Percentiles rank a stretch among this genome's conserved stretches.
phyloP scores from a whole-genome alignment of 2,797 vertebrate genomes.

The Neosilurus mollespiculum region DNA sequence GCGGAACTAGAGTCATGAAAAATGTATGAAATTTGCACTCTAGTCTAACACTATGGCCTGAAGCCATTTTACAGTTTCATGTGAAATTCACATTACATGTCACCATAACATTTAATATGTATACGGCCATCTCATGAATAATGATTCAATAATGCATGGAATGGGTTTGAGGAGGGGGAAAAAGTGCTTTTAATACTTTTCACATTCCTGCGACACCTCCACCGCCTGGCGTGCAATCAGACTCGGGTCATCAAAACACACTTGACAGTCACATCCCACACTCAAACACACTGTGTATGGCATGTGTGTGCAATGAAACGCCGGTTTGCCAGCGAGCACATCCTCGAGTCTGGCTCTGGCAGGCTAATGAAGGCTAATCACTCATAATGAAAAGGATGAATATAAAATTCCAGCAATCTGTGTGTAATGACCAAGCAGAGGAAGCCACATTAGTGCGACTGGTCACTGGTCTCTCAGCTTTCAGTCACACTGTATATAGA shows the following conservation, averaged over 20 bases:
- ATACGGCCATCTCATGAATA: slow-evolving; percentile 36
- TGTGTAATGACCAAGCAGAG: slow-evolving; percentile 27
- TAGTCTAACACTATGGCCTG: slow-evolving; percentile 17
- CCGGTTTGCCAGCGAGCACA: neutral
- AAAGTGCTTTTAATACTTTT: slow-evolving; percentile 39
- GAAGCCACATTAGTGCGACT: slow-evolving; percentile 7
- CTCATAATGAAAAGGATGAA: slow-evolving; percentile 33
- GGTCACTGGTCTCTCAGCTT: slow-evolving; percentile 17
- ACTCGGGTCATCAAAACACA: slow-evolving; percentile 36
- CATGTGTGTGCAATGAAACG: slow-evolving; percentile 13
- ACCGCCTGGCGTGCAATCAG: slow-evolving; percentile 48
- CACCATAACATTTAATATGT: slow-evolving; percentile 43
- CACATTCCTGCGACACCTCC: slow-evolving; percentile 44
- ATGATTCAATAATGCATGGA: slow-evolving; percentile 14
- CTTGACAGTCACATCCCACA: slow-evolving; percentile 36
- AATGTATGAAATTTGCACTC: slow-evolving; percentile 43
- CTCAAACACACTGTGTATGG: neutral
- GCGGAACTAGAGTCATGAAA: slow-evolving; percentile 37
- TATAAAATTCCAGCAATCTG: slow-evolving; percentile 30
- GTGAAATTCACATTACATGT: slow-evolving; percentile 28
- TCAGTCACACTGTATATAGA: neutral
- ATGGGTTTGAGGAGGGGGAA: neutral
- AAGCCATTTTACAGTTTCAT: slow-evolving; percentile 21
- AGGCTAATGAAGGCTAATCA: slow-evolving; percentile 35
- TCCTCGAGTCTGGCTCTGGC: slow-evolving; percentile 1